A percentile compares a stretch with the other conserved stretches of the same genome.
phyloP scores from a whole-genome alignment of 1,140 invertebrate species.

The Euwallacea similis region DNA sequence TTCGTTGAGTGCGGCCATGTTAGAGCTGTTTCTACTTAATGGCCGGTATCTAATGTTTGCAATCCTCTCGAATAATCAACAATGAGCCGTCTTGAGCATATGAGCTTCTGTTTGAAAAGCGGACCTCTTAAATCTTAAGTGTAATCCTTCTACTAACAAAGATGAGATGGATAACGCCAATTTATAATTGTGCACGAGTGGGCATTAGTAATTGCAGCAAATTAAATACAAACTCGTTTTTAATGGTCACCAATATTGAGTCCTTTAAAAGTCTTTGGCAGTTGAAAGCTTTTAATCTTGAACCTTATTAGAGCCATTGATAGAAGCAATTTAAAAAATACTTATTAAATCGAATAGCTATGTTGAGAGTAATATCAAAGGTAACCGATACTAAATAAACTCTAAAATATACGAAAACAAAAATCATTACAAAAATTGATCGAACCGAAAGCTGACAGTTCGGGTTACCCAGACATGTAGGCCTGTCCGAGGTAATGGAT shows the following conservation, averaged over 20 bases:
- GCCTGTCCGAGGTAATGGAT: conserved; percentile 37
- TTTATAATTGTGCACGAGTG: conserved; percentile 33
- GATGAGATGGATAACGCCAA: conserved; percentile 35
- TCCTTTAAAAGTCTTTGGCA: too few species aligned
- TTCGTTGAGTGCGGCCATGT: background rate
- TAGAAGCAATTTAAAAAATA: background rate
- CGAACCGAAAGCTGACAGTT: conserved; percentile 33
- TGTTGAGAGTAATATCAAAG: conserved; percentile 36
- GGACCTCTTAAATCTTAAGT: conserved; percentile 21
- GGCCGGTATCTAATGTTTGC: conserved; percentile 2
- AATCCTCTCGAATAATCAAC: conserved; percentile 12
- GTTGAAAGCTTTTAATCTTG: too few species aligned
- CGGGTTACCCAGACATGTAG: conserved; percentile 35
- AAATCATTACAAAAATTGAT: conserved; percentile 40
- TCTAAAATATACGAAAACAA: conserved; percentile 38
- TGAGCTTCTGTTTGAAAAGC: conserved; percentile 17
- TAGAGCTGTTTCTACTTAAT: conserved; percentile 1
- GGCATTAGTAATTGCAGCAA: conserved; percentile 29
- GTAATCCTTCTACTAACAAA: conserved; percentile 32
- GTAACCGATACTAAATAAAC: conserved; percentile 28
- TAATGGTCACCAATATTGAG: conserved; percentile 14
- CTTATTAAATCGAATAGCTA: conserved; percentile 29
- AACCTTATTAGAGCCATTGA: too few species aligned
- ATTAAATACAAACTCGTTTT: conserved; percentile 33
- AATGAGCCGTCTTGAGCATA: conserved; percentile 3